phyloP scores from a whole-genome alignment of 2,888 invertebrate species.

The Oegoconia quadripuncta region DNA sequence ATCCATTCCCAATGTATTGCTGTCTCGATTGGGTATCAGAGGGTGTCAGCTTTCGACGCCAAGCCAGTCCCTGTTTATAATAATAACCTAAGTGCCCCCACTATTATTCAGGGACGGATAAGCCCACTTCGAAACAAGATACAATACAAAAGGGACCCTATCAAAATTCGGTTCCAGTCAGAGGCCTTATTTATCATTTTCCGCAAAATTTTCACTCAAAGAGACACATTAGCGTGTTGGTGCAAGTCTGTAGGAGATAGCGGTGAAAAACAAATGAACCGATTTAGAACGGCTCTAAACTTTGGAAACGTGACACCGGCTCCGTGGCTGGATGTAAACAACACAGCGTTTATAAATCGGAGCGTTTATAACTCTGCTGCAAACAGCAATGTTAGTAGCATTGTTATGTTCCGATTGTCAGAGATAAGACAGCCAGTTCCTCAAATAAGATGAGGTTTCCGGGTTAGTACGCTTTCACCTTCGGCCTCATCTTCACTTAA shows the following conservation, averaged over 20 bases:
- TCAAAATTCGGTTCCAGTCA: slow-evolving; percentile 68
- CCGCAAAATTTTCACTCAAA: slow-evolving; percentile 67
- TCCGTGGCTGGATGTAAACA: too few species aligned
- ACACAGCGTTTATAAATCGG: too few species aligned
- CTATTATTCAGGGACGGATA: slow-evolving; percentile 63
- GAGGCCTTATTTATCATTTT: slow-evolving; percentile 70
- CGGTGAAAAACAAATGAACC: too few species aligned
- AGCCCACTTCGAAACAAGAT: slow-evolving; percentile 73
- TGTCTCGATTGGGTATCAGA: slow-evolving; percentile 14
- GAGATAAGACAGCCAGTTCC: too few species aligned
- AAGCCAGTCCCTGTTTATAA: slow-evolving; percentile 14
- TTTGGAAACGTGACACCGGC: too few species aligned
- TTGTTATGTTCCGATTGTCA: too few species aligned
- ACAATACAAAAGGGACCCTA: slow-evolving; percentile 66
- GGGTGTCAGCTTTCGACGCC: slow-evolving; percentile 12
- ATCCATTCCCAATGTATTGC: slow-evolving; percentile 10
- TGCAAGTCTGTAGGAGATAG: slow-evolving; percentile 17
- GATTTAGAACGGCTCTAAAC: too few species aligned
- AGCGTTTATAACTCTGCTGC: too few species aligned
- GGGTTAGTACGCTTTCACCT: too few species aligned
- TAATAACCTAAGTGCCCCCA: slow-evolving; percentile 38
- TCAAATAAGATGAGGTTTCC: too few species aligned
- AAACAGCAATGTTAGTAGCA: too few species aligned
- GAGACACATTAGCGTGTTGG: slow-evolving; percentile 42
- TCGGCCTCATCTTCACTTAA: too few species aligned